A percentile compares a stretch with the other conserved stretches of the same genome.
phyloP scores from a whole-genome alignment of 2,888 invertebrate genomes.

The Branchellion lobata region DNA sequence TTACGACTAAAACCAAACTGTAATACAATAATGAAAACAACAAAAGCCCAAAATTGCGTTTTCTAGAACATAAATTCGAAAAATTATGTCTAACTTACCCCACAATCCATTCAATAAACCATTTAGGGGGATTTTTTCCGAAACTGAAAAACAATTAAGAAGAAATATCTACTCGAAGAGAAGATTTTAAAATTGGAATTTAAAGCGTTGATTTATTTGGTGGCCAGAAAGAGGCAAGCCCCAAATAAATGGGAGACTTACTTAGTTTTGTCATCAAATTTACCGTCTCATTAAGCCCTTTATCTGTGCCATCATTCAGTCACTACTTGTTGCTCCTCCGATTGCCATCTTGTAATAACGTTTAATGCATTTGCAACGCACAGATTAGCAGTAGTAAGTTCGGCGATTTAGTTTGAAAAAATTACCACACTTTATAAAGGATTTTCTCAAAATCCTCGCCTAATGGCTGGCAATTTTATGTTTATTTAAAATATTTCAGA shows the following conservation, averaged over 20 bases:
- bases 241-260: background rate
- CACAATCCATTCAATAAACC: too few relatives aligned
- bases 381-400: background rate
- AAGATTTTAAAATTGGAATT: slow-evolving; percentile 2
- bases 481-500: background rate
- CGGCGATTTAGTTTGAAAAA: too few relatives aligned
- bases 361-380: background rate
- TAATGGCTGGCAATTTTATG: background rate
- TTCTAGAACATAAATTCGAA: too few relatives aligned
- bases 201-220: slow-evolving; percentile 11
- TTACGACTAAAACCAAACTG: too few relatives aligned
- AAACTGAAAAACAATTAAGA: background rate
- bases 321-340: background rate
- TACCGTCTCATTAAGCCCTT: slow-evolving; percentile 1
- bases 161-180: background rate
- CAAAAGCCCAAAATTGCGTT: too few relatives aligned
- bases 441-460: background rate
- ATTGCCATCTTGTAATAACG: background rate
- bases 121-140: too few relatives aligned
- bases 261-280: slow-evolving; percentile 16
- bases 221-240: background rate
- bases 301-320: background rate
- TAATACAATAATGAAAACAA: too few relatives aligned
- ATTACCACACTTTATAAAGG: background rate
- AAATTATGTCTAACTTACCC: too few relatives aligned